Conservation (phyloP, 2,113 vertebrate genomes). For the Hiodon tergisus region DNA sequence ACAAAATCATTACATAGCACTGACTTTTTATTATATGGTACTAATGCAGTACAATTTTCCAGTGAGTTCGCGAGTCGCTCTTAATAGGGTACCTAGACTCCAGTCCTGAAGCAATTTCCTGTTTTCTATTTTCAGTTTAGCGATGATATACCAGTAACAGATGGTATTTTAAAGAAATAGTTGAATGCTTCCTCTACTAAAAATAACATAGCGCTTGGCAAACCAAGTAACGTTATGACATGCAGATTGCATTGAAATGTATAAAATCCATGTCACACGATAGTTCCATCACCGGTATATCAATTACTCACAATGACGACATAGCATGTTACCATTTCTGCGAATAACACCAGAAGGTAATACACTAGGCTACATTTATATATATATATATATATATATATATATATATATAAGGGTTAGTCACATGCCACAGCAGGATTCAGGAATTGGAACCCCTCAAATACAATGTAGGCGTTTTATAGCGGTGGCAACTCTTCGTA, state of each 20-base stretch:
- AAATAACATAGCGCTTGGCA: too few species aligned
- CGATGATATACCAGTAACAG: slow-evolving; percentile 31
- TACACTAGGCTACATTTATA: too few species aligned
- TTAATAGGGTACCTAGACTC: slow-evolving; percentile 21
- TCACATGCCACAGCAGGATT: neutral
- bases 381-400: neutral
- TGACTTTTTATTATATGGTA: slow-evolving; percentile 8
- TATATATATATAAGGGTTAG: too few species aligned
- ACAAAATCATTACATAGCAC: neutral
- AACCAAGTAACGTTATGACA: too few species aligned
- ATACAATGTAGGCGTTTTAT: neutral
- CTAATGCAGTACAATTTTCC: slow-evolving; percentile 15
- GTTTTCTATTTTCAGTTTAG: slow-evolving; percentile 36
- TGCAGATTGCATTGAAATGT: too few species aligned
- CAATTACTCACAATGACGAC: too few species aligned
- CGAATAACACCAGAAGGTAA: too few species aligned
- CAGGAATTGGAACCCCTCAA: neutral
- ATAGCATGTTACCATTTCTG: too few species aligned
- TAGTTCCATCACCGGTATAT: too few species aligned
- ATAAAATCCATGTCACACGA: too few species aligned
- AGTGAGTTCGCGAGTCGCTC: neutral
- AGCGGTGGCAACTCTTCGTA: neutral
- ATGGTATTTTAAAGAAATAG: slow-evolving; percentile 19
- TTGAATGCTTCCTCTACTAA: neutral
- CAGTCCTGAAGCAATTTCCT: slow-evolving; percentile 33